Base-by-base conservation (phyloP, 2,888 invertebrate genomes). In the Zaprionus obscuricornis region DNA sequence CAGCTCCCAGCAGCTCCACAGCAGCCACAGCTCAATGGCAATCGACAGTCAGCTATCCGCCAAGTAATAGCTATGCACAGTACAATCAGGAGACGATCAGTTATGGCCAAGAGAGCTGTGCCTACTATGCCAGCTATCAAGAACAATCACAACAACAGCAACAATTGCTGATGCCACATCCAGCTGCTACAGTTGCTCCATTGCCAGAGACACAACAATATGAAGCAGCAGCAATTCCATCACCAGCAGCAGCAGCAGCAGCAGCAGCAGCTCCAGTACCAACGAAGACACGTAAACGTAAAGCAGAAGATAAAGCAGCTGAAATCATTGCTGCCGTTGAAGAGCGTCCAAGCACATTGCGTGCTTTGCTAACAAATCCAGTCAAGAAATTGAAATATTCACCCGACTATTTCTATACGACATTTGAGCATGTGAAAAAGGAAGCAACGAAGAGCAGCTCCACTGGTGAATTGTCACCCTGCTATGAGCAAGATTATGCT, bases 291-390 rank as follows among this genome's bases (percentile, higher is more conserved):
- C 29, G 52, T 3, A 84, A 84, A 31, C 86, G 82, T 39, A 81
- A 65, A 49, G 77, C 84, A 2, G 74, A 77, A 11, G 73, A 83
- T 0, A 57, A 14, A 2, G 57, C 66, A 0, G 79, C 63, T 0
- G 76, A 69, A 5, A 62, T 70, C 39, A 73, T 71, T 16, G 66
- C 74, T 20, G 62, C 67, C 39, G 66, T 74, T 1, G 81, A 83
- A 24, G 89, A 88, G 42, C 72, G 82, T 1, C 89, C 89, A 10
- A 89, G 89, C 64, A 93, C 93, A 31, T 86, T 94, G 13, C 91
- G 94, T 68, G 92, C 93, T 0, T 85, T 94, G 43, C 88, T 94
- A 50, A 92, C 91, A 2, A 89, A 90, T 73, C 90, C 90, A 10
- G 81, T 78, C 0, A 89, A 89, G 71, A 90, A 89, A 55, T 66